These are phyloP conservation scores for Gymnopithys bicolor DNA, from an alignment of 2,797 vertebrate species.

Conservation along the genomic window DNA sequence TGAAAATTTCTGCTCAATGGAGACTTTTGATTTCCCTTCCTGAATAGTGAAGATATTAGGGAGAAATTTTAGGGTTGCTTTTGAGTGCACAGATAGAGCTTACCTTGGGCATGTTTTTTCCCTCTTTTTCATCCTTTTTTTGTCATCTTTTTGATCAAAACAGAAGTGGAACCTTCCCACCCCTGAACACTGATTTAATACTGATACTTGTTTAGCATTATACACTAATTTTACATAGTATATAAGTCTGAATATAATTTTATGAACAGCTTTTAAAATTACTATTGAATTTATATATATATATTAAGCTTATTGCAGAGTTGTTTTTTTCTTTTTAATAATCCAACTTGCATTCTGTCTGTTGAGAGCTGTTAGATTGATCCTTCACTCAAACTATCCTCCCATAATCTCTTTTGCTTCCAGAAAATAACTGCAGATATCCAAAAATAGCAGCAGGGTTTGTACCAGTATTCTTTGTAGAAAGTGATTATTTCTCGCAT, in stretches of 20 bases:
- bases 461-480: constrained; percentile 11
- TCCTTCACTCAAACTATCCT: background rate
- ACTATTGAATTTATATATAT: background rate
- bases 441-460: constrained; percentile 6
- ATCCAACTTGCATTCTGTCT: background rate
- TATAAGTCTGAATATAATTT: background rate
- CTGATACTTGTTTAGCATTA: background rate
- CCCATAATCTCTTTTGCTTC: background rate
- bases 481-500: constrained; percentile 32
- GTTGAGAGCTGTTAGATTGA: background rate
- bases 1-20: background rate
- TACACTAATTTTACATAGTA: background rate
- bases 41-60: background rate
- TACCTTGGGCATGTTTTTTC: background rate
- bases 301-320: background rate
- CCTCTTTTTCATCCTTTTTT: background rate
- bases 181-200: background rate
- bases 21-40: background rate
- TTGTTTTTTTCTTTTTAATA: background rate
- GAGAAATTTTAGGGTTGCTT: background rate
- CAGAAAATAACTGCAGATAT: background rate
- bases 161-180: background rate
- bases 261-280: background rate
- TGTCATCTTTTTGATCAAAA: background rate
- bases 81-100: background rate